Percentiles rank a stretch among this genome's conserved stretches.
These are phyloP conservation scores for Steinernema scapterisci DNA, from an alignment of 2,888 invertebrate species.

Conservation along the genomic window DNA sequence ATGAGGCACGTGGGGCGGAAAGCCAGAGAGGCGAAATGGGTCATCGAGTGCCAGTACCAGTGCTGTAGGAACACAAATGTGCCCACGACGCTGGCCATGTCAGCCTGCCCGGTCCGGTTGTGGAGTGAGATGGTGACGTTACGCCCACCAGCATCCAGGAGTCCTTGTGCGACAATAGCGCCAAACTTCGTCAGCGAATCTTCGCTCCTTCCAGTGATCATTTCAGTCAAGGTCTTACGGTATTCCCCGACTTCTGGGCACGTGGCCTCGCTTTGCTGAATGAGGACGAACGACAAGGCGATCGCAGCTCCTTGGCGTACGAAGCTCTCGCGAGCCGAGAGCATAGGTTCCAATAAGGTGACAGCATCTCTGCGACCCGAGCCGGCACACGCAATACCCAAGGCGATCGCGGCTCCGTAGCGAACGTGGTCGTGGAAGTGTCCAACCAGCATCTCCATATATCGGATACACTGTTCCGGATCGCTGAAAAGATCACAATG, in stretches of 20 bases:
- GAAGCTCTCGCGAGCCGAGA: constrained; percentile 97
- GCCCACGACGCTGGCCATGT: constrained; percentile 94
- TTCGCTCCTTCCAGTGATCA: constrained; percentile 96
- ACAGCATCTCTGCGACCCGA: constrained; percentile 95
- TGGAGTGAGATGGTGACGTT: constrained; percentile 94
- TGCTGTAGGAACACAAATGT: constrained; percentile 96
- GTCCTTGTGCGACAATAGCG: constrained; percentile 58
- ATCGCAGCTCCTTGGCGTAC: constrained; percentile 96
- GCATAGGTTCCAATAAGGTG: constrained; percentile 92
- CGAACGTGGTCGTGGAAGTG: constrained; percentile 99
- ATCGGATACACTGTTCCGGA: constrained; percentile 91
- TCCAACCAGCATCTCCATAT: constrained; percentile 93
- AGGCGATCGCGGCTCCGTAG: constrained; percentile 97
- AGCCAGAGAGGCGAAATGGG: constrained; percentile 90
- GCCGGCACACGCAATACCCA: constrained; percentile 98
- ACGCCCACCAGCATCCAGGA: constrained; percentile 76
- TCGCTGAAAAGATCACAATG: constrained; percentile 73
- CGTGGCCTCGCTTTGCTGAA: constrained; percentile 93
- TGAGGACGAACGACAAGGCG: constrained; percentile 94
- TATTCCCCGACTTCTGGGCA: constrained; percentile 93
- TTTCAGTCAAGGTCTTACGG: constrained; percentile 90
- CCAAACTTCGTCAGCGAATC: constrained; percentile 91
- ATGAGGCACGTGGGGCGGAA: constrained; percentile 95
- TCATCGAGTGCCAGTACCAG: constrained; percentile 99
- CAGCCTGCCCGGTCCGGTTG: constrained; percentile 73